Conservation (phyloP, 2,797 vertebrate species). For the Tenualosa ilisha region DNA sequence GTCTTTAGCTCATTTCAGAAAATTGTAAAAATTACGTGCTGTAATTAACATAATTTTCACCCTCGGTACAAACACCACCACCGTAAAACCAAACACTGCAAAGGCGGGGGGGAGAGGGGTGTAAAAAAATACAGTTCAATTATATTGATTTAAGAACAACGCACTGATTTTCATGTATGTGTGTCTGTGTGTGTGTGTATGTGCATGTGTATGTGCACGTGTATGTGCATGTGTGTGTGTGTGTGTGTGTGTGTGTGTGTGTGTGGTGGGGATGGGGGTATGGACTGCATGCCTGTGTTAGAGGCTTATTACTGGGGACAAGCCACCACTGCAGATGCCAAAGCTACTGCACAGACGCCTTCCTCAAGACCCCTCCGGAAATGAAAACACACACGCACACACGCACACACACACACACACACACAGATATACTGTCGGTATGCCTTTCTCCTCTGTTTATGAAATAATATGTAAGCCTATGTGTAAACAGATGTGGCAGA, state of each 20-base stretch:
- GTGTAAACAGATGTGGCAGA: neutral
- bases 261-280: neutral
- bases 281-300: slow-evolving; percentile 14
- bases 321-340: slow-evolving; percentile 1
- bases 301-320: slow-evolving; percentile 35
- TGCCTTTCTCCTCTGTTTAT: neutral
- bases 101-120: slow-evolving; percentile 49
- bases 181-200: slow-evolving; percentile 49
- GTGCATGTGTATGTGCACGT: slow-evolving; percentile 49
- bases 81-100: slow-evolving; percentile 35
- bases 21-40: neutral
- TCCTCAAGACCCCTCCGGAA: slow-evolving; percentile 18
- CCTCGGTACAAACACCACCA: neutral
- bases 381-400: slow-evolving; percentile 27
- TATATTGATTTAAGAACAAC: slow-evolving; percentile 72
- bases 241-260: neutral
- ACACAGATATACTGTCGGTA: neutral
- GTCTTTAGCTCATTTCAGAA: neutral
- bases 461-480: neutral
- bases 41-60: neutral
- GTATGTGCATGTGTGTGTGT: slow-evolving; percentile 52
- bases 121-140: slow-evolving; percentile 59
- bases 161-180: slow-evolving; percentile 34
- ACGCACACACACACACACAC: slow-evolving; percentile 2
- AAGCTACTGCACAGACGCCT: slow-evolving; percentile 33